These are phyloP conservation scores for Drosophila borborema DNA, from an alignment of 2,888 invertebrate species.

Conservation along the genomic window DNA sequence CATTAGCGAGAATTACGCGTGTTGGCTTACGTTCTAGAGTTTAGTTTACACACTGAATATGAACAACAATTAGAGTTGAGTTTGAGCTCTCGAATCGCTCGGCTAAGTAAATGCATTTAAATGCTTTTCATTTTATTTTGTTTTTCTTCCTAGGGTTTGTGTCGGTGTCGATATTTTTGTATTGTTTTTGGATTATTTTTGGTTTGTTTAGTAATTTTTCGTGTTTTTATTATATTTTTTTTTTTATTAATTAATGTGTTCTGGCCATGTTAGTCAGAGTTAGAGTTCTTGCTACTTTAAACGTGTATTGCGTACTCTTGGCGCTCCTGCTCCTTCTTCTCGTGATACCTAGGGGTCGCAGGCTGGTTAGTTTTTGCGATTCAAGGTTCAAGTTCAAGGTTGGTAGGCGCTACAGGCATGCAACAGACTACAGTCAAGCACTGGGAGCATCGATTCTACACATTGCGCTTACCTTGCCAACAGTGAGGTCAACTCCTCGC, in stretches of 20 bases:
- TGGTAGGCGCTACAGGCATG: constrained; percentile 67
- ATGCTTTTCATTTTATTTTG: constrained; percentile 46
- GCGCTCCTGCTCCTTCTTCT: constrained; percentile 90
- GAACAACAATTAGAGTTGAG: constrained; percentile 52
- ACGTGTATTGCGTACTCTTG: constrained; percentile 92
- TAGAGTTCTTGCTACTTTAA: constrained; percentile 52
- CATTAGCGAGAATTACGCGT: constrained; percentile 37
- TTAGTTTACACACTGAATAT: constrained; percentile 43
- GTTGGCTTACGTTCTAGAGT: constrained; percentile 31
- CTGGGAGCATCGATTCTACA: constrained; percentile 17
- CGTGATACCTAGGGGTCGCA: constrained; percentile 87
- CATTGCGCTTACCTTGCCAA: constrained; percentile 85
- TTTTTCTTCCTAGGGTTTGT: constrained; percentile 17
- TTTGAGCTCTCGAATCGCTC: constrained; percentile 17
- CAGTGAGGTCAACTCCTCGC: constrained; percentile 86
- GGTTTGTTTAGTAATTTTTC: neutral
- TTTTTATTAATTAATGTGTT: neutral
- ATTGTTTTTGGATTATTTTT: constrained; percentile 2
- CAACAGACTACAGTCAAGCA: constrained; percentile 53
- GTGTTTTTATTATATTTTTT: too few relatives aligned
- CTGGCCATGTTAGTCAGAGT: constrained; percentile 28
- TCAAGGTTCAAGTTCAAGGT: constrained; percentile 68
- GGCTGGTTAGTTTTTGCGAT: constrained; percentile 62
- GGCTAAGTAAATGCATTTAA: constrained; percentile 67
- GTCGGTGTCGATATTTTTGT: constrained; percentile 22